These are phyloP conservation scores for Engystomops pustulosus DNA, from an alignment of 2,113 vertebrate species.

Conservation along the genomic window DNA sequence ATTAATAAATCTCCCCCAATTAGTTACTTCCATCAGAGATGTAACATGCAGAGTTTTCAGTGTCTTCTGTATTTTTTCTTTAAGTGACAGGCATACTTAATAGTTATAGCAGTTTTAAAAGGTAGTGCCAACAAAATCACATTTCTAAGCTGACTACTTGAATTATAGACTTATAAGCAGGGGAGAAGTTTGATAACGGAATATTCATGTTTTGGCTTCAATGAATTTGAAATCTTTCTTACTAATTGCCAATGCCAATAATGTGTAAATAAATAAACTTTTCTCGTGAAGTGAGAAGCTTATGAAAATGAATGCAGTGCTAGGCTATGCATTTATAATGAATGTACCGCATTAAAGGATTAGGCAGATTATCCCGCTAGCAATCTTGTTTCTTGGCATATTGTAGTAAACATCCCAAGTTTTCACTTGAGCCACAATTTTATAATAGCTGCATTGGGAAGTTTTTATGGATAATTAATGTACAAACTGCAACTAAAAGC, in stretches of 20 bases:
- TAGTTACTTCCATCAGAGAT: no score
- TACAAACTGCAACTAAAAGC: no score
- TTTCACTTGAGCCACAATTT: conserved; percentile 6
- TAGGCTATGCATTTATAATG: conserved; percentile 29
- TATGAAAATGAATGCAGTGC: conserved; percentile 3
- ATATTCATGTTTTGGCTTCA: background rate
- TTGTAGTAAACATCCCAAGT: conserved; percentile 13
- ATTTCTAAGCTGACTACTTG: background rate
- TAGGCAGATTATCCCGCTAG: conserved; percentile 22
- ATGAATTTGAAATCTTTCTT: background rate
- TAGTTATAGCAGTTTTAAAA: background rate
- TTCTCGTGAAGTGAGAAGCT: background rate
- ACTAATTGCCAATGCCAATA: background rate
- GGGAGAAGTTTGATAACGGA: background rate
- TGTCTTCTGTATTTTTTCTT: no score
- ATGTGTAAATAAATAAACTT: background rate
- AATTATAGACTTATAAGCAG: background rate
- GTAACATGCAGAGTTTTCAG: background rate
- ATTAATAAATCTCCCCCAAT: no score
- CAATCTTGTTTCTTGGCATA: conserved; percentile 14
- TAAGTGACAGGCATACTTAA: no score
- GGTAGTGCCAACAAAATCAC: background rate
- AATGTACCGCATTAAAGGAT: conserved; percentile 35
- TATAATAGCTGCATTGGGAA: background rate
- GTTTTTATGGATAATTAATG: background rate